Conservation (phyloP, 2,797 vertebrate genomes). For the Sciurus carolinensis region DNA sequence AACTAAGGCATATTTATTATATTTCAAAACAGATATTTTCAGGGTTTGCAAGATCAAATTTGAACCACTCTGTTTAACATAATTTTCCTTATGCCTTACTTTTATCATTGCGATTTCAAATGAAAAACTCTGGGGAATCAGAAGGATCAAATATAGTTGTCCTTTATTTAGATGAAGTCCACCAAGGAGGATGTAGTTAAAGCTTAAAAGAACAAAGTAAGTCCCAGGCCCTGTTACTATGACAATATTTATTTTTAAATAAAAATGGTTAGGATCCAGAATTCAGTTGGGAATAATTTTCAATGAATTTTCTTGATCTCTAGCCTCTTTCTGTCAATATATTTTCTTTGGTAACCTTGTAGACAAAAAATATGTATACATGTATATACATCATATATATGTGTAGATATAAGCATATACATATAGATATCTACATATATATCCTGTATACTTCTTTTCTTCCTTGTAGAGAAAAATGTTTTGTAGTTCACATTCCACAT, state of each 20-base stretch:
- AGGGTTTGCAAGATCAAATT: not conserved
- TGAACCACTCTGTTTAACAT: not conserved
- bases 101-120: not conserved
- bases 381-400: not conserved
- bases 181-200: conserved; percentile 26
- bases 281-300: conserved; percentile 30
- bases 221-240: not conserved
- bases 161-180: conserved; percentile 49
- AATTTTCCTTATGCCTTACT: not conserved
- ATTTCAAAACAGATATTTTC: not conserved
- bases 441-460: not conserved
- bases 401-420: not conserved
- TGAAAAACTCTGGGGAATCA: not conserved
- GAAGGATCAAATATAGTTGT: not conserved
- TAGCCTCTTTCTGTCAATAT: not conserved
- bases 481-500: not conserved
- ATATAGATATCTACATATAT: not conserved
- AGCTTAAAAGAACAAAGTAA: not conserved
- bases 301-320: not conserved
- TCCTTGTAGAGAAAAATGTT: not conserved
- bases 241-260: conserved; percentile 57
- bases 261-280: not conserved
- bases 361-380: not conserved
- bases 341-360: not conserved
- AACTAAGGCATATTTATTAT: not conserved